A percentile compares a stretch with the other conserved stretches of the same genome.
Evolutionary conservation across 2,888 invertebrate species (phyloP).

Genomic region (Eupeodes luniger): DNA sequence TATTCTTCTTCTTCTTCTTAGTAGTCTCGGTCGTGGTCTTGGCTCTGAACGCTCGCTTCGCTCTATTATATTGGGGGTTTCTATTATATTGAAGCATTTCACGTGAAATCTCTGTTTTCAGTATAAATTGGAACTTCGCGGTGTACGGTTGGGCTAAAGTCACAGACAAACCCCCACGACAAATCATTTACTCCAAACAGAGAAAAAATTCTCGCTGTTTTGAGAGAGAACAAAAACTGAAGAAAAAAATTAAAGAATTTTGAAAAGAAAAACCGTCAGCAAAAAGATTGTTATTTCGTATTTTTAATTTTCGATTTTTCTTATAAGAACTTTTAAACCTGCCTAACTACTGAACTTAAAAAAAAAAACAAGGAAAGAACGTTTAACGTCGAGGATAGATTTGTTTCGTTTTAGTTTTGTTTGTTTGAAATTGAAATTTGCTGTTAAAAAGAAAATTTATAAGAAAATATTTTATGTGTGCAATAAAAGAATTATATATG

Average conservation of each 20-base stretch:
- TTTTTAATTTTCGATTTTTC: conserved; percentile 44
- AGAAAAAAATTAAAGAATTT: conserved; percentile 32
- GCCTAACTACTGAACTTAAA: neutral
- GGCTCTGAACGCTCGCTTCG: neutral
- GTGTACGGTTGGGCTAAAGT: conserved; percentile 80
- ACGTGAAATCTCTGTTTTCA: conserved; percentile 81
- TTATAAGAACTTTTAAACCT: conserved; percentile 59
- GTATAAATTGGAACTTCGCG: conserved; percentile 84
- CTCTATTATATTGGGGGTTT: conserved; percentile 61
- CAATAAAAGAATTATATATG: conserved; percentile 18
- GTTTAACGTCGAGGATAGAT: conserved; percentile 25
- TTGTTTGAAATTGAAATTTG: neutral
- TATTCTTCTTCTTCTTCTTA: conserved; percentile 12
- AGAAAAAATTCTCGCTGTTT: conserved; percentile 58
- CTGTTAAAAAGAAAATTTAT: neutral
- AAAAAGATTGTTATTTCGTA: conserved; percentile 45
- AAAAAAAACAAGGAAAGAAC: conserved; percentile 49
- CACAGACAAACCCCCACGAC: conserved; percentile 58
- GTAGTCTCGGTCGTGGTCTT: neutral
- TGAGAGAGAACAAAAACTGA: conserved; percentile 63
- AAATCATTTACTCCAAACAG: conserved; percentile 63
- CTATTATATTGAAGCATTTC: conserved; percentile 69
- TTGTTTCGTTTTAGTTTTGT: neutral
- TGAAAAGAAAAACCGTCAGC: conserved; percentile 63
- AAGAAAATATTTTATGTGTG: conserved; percentile 19